Base-by-base conservation (phyloP, 2,888 invertebrate species). In the Hirtodrosophila cameraria region DNA sequence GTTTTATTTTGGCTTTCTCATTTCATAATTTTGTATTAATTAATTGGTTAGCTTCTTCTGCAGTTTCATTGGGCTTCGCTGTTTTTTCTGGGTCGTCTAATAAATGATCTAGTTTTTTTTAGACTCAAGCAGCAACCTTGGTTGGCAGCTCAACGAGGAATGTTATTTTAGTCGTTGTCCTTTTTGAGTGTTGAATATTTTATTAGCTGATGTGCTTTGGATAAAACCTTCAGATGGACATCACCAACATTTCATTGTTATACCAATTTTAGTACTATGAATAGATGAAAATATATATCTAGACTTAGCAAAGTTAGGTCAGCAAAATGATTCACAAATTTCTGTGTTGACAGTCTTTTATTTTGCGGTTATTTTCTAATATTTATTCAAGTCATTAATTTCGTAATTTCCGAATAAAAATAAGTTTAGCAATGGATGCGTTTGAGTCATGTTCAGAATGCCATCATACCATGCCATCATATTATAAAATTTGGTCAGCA, bases 1-100 rank as follows among this genome's bases (percentile, higher is more conserved):
- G 31, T 45, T 68, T 36, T 8, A 20, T 13, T 13, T 61, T 30
- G 7, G 20, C n/a, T 6, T 38, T 46, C 43, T 55, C 64, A 53
- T 65, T 74, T 64, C 72, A 80, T 84, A 83, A 69, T 69, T 86
- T 72, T 35, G n/a, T 58, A 61, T 68, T 82, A 75, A 83, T 84
- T 82, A 86, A 82, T 82, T 84, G 75, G 65, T 27, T 52, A 9
- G 43, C n/a, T 31, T 20, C 18, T 31, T 60, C 20, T 45, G 50
- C 45, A 48, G 61, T 69, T 61, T 33, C 41, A 55, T 38, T 65
- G 46, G 48, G 42, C 53, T 41, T 31, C 48, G 42, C 50, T 33
- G 46, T 39, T 33, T 39, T 60, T 63, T 62, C 61, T 59, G 48
- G 67, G 77, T 78, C 67, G 54, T 3, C 54, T 15, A 45, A 71